These are phyloP conservation scores for Dendrocincla tyrannina DNA, from an alignment of 2,797 vertebrate genomes.

Conservation along the genomic window DNA sequence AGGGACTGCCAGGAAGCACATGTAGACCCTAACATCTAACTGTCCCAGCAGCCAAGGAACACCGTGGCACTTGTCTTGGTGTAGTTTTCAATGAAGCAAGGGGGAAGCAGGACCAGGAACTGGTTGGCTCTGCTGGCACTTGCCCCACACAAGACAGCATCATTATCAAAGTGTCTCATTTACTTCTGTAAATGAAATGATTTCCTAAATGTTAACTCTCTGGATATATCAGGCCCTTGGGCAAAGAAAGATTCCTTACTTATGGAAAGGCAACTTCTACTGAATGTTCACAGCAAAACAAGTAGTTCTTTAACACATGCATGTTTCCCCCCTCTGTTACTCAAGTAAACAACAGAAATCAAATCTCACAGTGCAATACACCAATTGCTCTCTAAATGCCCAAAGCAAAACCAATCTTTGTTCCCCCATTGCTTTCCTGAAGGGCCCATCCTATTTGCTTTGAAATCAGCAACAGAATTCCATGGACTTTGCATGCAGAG, in stretches of 20 bases:
- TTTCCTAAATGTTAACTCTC: background rate
- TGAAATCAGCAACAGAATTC: background rate
- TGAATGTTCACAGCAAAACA: background rate
- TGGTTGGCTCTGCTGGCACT: background rate
- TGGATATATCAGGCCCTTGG: background rate
- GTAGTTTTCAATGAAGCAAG: background rate
- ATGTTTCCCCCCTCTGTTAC: background rate
- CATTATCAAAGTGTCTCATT: background rate
- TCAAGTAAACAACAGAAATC: background rate
- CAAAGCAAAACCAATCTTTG: background rate
- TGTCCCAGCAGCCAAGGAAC: background rate
- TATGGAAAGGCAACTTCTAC: background rate
- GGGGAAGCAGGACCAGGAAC: background rate
- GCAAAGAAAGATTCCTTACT: background rate
- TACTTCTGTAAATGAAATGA: background rate
- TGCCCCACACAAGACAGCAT: background rate
- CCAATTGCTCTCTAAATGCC: background rate
- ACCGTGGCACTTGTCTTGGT: background rate
- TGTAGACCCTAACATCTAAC: background rate
- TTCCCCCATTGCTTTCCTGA: background rate
- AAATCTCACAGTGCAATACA: background rate
- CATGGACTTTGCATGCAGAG: background rate
- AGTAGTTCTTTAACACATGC: background rate
- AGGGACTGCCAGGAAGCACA: background rate
- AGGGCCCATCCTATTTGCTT: background rate